Evolutionary conservation across 2,113 vertebrate species (phyloP), one percentile per base, ranked within the genome.

Genomic region (Neodontobutis hainanensis): DNA sequence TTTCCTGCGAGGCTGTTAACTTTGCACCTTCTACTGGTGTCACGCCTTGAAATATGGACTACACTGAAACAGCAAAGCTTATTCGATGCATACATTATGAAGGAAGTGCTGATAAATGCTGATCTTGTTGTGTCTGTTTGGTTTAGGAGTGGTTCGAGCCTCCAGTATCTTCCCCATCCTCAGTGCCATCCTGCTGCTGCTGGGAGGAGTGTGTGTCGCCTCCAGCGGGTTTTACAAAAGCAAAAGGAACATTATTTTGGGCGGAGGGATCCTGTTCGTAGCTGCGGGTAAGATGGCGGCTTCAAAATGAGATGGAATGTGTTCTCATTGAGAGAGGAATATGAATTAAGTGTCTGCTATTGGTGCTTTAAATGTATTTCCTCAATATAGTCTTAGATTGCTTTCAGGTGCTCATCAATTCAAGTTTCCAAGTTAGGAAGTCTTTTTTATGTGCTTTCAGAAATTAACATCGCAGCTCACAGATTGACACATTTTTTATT

Each of bases 151-250:
- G 64, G 96, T 98, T 47, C 93, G 96, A 45, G 96, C 96, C 62
- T 97, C 96, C 81, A 97, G 96, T 85, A 95, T 98, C 89, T 98
- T 97, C 86, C 96, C 96, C 27, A 97, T 98, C 88, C 94, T 98
- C 77, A 98, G 96, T 45, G 96, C 96, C 71, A 94, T 94, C 34
- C 91, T 98, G 82, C 92, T 98, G 75, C 87, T 98, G 85, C 92
- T 98, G 44, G 96, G 96, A 1, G 96, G 94, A 7, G 92, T 97
- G 49, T 97, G 96, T 15, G 95, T 97, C 55, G 95, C 95, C 1
- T 94, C 94, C 83, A 96, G 95, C 59, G 89, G 94, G 36, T 95
- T 96, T 89, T 96, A 96, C 89, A 95, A 95, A 80, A 95, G 93
- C 87, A 96, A 95, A 68, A 91, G 95, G 65, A 96, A 96, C 91